Evolutionary conservation across 2,113 vertebrate species (phyloP).

Genomic region (Macrotus californicus): DNA sequence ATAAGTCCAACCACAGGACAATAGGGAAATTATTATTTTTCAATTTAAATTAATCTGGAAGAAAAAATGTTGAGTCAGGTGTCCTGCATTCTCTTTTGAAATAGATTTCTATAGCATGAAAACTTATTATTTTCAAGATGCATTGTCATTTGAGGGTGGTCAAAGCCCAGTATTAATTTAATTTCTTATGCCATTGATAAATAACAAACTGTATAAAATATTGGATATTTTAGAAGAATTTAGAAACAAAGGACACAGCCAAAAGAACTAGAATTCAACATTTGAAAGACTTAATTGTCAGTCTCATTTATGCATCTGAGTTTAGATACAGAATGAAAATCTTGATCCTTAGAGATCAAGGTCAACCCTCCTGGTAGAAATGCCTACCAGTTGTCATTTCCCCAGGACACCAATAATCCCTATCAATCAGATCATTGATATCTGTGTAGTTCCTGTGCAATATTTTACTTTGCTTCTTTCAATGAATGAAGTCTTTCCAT

Average conservation of each 20-base stretch:
- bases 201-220: conserved; percentile 1
- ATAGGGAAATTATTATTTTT: not conserved
- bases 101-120: not conserved
- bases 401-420: not conserved
- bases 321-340: not conserved
- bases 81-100: not conserved
- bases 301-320: not conserved
- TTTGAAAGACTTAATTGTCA: not conserved
- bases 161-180: not conserved
- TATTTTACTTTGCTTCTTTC: conserved; percentile 55
- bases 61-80: not conserved
- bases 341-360: not conserved
- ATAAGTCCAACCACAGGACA: not conserved
- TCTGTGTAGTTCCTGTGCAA: conserved; percentile 34
- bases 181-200: not conserved
- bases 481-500: conserved; percentile 73
- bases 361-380: not conserved
- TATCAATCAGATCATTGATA: not conserved
- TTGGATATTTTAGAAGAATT: not conserved
- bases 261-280: not conserved
- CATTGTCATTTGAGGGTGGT: not conserved
- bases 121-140: conserved; percentile 14
- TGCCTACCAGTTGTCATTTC: not conserved
- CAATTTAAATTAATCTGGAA: not conserved
- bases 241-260: not conserved